phyloP scores from a whole-genome alignment of 2,113 vertebrate species.

The Solenodon paradoxus region DNA sequence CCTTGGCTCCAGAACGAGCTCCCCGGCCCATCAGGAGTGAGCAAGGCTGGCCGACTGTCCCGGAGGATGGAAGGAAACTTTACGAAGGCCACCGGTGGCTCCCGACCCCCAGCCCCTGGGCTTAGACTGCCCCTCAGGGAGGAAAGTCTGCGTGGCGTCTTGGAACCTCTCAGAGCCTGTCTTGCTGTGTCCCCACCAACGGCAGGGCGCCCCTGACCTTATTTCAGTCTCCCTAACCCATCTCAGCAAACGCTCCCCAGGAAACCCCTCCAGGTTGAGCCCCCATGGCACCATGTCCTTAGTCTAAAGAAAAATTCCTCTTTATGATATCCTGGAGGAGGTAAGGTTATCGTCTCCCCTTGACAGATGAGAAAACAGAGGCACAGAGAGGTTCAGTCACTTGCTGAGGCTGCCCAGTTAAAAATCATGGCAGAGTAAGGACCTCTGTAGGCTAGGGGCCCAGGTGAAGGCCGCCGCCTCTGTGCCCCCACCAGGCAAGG shows the following conservation, averaged over 20 bases:
- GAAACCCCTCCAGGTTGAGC: neutral
- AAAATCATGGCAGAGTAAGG: neutral
- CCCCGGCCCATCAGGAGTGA: neutral
- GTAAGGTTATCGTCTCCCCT: neutral
- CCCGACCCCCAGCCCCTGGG: neutral
- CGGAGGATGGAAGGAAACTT: neutral
- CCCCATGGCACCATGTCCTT: neutral
- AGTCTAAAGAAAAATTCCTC: neutral
- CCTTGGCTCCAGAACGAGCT: neutral
- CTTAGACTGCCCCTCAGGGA: too few relatives aligned
- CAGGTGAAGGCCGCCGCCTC: neutral
- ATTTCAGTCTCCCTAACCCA: neutral
- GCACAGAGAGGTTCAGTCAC: neutral
- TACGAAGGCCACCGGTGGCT: too few relatives aligned
- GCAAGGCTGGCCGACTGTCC: neutral
- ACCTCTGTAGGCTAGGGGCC: neutral
- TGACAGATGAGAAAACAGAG: neutral
- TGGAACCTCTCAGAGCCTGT: neutral
- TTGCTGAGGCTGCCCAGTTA: neutral
- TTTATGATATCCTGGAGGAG: neutral
- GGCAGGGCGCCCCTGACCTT: neutral
- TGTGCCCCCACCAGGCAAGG: neutral
- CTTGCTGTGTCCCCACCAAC: neutral
- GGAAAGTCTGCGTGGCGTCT: too few relatives aligned
- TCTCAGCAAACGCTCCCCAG: neutral